Evolutionary conservation across 2,888 invertebrate species (phyloP).

Genomic region (Nomada flava): DNA sequence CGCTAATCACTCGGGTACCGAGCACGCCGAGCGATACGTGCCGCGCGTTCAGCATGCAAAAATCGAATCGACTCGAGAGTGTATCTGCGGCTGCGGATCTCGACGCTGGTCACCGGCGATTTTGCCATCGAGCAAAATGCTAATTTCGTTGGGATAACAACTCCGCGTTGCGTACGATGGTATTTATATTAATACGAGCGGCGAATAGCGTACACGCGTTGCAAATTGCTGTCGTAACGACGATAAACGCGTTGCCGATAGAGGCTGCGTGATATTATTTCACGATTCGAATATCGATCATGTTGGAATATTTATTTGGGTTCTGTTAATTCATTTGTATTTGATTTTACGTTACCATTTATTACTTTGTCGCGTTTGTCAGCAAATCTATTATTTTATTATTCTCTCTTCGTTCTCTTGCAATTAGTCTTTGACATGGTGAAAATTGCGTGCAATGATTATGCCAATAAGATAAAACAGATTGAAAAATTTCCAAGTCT

Average conservation of each 20-base stretch:
- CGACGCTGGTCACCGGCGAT: not conserved
- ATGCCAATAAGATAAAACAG: too few relatives aligned
- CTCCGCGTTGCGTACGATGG: slow-evolving; percentile 1
- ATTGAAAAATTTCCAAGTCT: too few relatives aligned
- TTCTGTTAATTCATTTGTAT: too few relatives aligned
- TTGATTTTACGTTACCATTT: too few relatives aligned
- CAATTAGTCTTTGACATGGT: too few relatives aligned
- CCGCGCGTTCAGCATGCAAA: slow-evolving; percentile 17
- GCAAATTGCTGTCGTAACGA: slow-evolving; percentile 47
- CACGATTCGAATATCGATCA: slow-evolving; percentile 42
- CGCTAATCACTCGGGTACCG: slow-evolving; percentile 27
- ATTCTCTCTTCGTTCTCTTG: too few relatives aligned
- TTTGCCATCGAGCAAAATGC: slow-evolving; percentile 17
- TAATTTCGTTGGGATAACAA: slow-evolving; percentile 25
- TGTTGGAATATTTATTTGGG: too few relatives aligned
- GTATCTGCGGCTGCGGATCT: slow-evolving; percentile 22
- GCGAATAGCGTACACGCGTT: slow-evolving; percentile 14
- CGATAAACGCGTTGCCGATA: slow-evolving; percentile 47
- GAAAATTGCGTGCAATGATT: too few relatives aligned
- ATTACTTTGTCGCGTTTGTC: too few relatives aligned
- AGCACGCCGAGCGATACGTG: not conserved
- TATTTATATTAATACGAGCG: slow-evolving; percentile 43
- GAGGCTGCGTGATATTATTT: slow-evolving; percentile 35
- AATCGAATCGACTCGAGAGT: slow-evolving; percentile 5
- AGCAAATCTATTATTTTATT: too few relatives aligned